phyloP scores from a whole-genome alignment of 2,113 vertebrate species.

The Corydoras sp. region DNA sequence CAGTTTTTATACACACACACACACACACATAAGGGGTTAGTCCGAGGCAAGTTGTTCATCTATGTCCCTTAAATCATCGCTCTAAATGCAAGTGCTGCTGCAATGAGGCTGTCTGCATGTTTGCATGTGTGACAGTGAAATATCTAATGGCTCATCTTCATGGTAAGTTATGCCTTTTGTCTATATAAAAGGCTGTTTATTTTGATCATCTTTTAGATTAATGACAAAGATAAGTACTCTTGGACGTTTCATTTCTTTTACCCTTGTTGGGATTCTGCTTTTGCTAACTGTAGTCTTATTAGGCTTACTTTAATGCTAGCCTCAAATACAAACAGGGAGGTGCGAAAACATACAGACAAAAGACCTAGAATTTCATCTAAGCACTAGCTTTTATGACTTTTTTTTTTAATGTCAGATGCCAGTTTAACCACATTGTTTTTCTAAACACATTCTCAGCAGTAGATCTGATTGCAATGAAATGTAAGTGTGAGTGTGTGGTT shows the following conservation, averaged over 20 bases:
- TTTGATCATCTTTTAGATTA: constrained; percentile 2
- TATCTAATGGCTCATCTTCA: not conserved
- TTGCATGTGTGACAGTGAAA: constrained; percentile 75
- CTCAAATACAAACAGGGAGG: constrained; percentile 15
- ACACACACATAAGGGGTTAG: not conserved
- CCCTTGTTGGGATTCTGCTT: not conserved
- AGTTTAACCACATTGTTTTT: constrained; percentile 52
- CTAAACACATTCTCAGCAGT: constrained; percentile 29
- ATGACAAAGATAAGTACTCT: constrained; percentile 1
- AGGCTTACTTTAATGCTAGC: constrained; percentile 8
- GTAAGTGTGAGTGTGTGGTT: constrained; percentile 11
- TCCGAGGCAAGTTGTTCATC: not conserved
- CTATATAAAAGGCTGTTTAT: not conserved
- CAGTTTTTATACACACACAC: constrained; percentile 1
- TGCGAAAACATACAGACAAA: constrained; percentile 12
- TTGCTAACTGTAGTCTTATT: constrained; percentile 1
- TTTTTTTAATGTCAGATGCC: constrained; percentile 38
- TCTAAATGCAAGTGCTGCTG: not conserved
- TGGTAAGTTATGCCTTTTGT: not conserved
- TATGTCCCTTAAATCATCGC: constrained; percentile 33
- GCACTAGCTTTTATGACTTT: constrained; percentile 30
- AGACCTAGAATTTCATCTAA: constrained; percentile 14
- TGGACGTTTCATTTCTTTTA: not conserved
- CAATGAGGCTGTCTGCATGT: not conserved
- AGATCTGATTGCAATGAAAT: constrained; percentile 7